A percentile compares a stretch with the other conserved stretches of the same genome.
These are phyloP conservation scores for Acanthosepion pharaonis DNA, from an alignment of 2,888 invertebrate genomes.

Conservation along the genomic window DNA sequence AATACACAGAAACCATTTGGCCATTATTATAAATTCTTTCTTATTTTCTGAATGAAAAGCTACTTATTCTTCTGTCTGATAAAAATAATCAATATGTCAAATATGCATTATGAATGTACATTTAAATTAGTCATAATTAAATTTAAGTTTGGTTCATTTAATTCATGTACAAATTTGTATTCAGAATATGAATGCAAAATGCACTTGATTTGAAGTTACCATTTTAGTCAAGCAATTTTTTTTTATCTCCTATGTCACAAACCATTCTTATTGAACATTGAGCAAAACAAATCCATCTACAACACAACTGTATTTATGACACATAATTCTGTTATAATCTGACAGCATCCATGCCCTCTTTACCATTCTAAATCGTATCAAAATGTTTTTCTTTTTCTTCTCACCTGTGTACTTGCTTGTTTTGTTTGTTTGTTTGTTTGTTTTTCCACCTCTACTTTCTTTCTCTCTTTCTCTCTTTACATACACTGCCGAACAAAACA, in stretches of 20 bases:
- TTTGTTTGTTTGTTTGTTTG: neutral
- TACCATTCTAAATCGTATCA: conserved; percentile 11
- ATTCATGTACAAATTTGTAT: neutral
- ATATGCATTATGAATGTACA: too few relatives aligned
- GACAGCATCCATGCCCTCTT: conserved; percentile 3
- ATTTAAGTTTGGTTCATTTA: neutral
- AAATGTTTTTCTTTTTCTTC: neutral
- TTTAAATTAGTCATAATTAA: too few relatives aligned
- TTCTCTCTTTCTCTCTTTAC: neutral
- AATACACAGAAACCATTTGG: neutral
- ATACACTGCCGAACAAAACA: conserved; percentile 33
- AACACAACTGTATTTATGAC: conserved; percentile 22
- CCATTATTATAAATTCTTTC: neutral
- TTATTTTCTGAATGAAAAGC: neutral
- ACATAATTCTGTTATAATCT: conserved; percentile 33
- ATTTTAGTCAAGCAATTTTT: neutral
- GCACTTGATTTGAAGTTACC: neutral
- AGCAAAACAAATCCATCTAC: conserved; percentile 20
- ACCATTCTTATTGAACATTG: neutral
- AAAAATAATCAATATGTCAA: too few relatives aligned
- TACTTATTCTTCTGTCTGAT: too few relatives aligned
- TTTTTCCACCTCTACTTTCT: neutral
- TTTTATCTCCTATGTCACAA: neutral
- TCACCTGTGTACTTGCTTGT: neutral
- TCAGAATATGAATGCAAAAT: neutral